Evolutionary conservation across 2,888 invertebrate genomes (phyloP), one percentile per base, ranked within the genome.

Genomic region (Xanthorhoe spadicearia): DNA sequence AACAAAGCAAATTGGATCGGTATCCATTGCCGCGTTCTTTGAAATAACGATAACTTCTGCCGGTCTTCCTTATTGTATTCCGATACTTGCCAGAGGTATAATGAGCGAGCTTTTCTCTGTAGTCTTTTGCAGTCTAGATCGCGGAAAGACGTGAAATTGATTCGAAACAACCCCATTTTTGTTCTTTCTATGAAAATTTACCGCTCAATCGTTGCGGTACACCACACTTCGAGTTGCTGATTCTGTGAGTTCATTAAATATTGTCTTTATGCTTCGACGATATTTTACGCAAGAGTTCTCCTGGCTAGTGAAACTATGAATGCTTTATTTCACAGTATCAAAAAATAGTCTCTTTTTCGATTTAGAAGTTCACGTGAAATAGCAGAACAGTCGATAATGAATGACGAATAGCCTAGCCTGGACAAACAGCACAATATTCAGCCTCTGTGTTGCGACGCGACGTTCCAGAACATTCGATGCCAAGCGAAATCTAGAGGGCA

Each of bases 1-100:
- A 35, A 65, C 60, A 65, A 57, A 61, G 65, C 15, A 48, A 65
- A 64, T 48, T 65, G 61, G 38, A 64, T 48, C 35, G 13, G 4
- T 50, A 13, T 23, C 35, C 19, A 43, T 13, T 10, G 13, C 13
- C 13, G 19, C 28, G 28, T 23, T 50, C 65, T 61, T 57, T 53
- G 61, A 61, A 58, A 58, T 66, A 62, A 43, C 55, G 56, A 62
- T 62, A 57, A 53, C 57, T 57, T 38, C 60, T 15, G 50, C 17
- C 35, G n/a, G 28, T 13, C 43, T 62, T 58, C 58, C 58, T n/a
- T 53, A 53, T 55, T 35, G 64, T 59, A 59, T 61, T 61, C 23
- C 52, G 46, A 61, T 60, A 55, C 9, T 18, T 7, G 18, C 19
- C 6, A 35, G 64, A 64, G 59, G 0, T 46, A 49, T 58, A 17